These are phyloP conservation scores for Hemithea aestivaria DNA, from an alignment of 2,888 invertebrate genomes.

Conservation along the genomic window DNA sequence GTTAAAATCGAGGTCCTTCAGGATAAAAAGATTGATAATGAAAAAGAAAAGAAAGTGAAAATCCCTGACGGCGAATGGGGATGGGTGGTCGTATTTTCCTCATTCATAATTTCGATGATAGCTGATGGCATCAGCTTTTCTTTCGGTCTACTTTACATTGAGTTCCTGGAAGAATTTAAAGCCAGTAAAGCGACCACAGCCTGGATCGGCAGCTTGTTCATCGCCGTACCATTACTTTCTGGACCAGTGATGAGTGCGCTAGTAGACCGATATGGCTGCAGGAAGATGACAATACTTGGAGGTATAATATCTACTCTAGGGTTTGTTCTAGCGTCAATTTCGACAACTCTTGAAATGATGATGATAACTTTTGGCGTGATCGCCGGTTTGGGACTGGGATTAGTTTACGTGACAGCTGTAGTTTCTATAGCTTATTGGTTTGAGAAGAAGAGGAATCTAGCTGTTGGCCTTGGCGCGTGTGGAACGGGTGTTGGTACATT, in stretches of 20 bases:
- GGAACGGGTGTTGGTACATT: slow-evolving; percentile 95
- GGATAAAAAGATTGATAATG: slow-evolving; percentile 18
- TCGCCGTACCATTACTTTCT: slow-evolving; percentile 91
- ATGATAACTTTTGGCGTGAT: slow-evolving; percentile 92
- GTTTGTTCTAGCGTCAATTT: slow-evolving; percentile 86
- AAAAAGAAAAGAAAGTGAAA: slow-evolving; percentile 58
- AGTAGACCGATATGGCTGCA: slow-evolving; percentile 92
- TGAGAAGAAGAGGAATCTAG: slow-evolving; percentile 90
- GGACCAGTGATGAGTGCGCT: slow-evolving; percentile 92
- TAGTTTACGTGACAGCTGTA: slow-evolving; percentile 93
- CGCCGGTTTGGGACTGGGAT: slow-evolving; percentile 89
- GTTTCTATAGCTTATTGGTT: slow-evolving; percentile 96
- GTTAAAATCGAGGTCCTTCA: too few relatives aligned
- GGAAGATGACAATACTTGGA: slow-evolving; percentile 86
- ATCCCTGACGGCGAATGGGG: slow-evolving; percentile 93
- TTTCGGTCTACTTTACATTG: slow-evolving; percentile 92
- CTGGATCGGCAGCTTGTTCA: slow-evolving; percentile 93
- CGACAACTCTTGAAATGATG: slow-evolving; percentile 86
- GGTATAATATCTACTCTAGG: slow-evolving; percentile 86
- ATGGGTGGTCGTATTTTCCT: slow-evolving; percentile 93
- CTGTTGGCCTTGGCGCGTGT: slow-evolving; percentile 92
- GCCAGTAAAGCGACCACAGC: slow-evolving; percentile 92
- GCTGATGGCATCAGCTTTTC: slow-evolving; percentile 96
- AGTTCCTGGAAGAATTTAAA: slow-evolving; percentile 88
- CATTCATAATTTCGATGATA: slow-evolving; percentile 91